Evolutionary conservation across 2,888 invertebrate species (phyloP), one percentile per base, ranked within the genome.

Genomic region (Troides oblongomaculatus): DNA sequence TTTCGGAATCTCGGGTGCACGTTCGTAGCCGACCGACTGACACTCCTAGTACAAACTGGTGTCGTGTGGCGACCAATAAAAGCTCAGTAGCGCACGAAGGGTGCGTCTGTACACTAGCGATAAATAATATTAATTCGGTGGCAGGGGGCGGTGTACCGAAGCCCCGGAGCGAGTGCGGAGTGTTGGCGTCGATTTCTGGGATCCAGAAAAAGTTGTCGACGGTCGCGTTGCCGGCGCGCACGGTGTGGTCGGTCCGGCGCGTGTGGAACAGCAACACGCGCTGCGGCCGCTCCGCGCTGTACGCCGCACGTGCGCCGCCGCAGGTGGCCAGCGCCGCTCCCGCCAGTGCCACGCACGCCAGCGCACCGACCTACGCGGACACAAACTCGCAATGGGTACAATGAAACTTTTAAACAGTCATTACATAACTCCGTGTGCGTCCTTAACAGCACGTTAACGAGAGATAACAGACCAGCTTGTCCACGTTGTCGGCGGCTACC

Each of bases 121-220:
- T 10, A 39, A 39, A 39, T 7, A 6, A 39, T 10, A 39, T 39
- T 39, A 10, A 39, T 7, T 39, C 10, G 39, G 5, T 23, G 1
- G 8, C 59, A 1, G 25, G 3, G 8, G 60, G 46, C 5, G 61
- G 70, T 62, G 18, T 46, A 85, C 86, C 80, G 71, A 80, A 72
- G 10, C 53, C 58, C 36, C 72, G 72, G 46, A 86, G 73, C 64
- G 85, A 73, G 75, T 93, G 92, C 21, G 94, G 94, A 84, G 96
- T 95, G 86, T 96, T 95, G 78, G 94, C 94, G 85, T 97, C 97
- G 79, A 97, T 93, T 78, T 96, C 95, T 25, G 96, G 94, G 76
- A 95, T 87, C 96, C 96, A 96, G 84, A 95, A 95, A 72, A 82
- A 63, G 72, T 73, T 62, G 23, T 94, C 94, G 73, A 56, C 60